Evolutionary conservation across 2,113 vertebrate genomes (phyloP).

Genomic region (Circaetus gallicus): DNA sequence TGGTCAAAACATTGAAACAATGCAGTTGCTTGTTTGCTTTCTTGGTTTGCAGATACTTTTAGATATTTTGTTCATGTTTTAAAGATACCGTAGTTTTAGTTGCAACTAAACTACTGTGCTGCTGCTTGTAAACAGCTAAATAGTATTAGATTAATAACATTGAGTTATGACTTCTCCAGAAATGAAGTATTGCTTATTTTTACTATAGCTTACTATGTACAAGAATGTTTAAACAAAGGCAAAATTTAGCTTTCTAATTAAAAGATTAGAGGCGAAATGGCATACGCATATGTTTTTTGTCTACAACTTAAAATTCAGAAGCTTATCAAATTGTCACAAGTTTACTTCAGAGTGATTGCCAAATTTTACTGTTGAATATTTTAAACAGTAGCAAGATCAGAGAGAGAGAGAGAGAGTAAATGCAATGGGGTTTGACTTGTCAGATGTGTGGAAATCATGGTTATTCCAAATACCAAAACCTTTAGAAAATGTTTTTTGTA

Average conservation of each 20-base stretch:
- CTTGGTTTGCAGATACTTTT: constrained; percentile 28
- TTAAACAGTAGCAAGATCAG: neutral
- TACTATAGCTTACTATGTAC: neutral
- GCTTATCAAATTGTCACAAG: neutral
- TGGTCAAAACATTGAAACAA: constrained; percentile 68
- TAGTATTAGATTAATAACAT: neutral
- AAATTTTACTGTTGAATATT: neutral
- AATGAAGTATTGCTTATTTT: neutral
- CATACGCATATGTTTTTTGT: neutral
- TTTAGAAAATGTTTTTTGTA: neutral
- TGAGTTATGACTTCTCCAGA: neutral
- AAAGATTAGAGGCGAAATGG: neutral
- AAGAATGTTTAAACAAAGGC: neutral
- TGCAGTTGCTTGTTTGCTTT: constrained; percentile 39
- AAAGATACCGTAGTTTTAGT: constrained; percentile 48
- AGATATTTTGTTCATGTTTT: constrained; percentile 35
- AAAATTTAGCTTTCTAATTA: neutral
- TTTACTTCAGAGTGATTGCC: neutral
- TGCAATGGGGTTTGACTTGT: neutral
- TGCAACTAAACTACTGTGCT: neutral
- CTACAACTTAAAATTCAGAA: neutral
- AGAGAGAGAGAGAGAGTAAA: neutral
- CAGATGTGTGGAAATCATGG: neutral
- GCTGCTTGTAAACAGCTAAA: neutral
- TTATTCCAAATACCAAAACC: neutral